A percentile compares a stretch with the other conserved stretches of the same genome.
Evolutionary conservation across 2,888 invertebrate genomes (phyloP).

Genomic region (Lathronympha strigana): DNA sequence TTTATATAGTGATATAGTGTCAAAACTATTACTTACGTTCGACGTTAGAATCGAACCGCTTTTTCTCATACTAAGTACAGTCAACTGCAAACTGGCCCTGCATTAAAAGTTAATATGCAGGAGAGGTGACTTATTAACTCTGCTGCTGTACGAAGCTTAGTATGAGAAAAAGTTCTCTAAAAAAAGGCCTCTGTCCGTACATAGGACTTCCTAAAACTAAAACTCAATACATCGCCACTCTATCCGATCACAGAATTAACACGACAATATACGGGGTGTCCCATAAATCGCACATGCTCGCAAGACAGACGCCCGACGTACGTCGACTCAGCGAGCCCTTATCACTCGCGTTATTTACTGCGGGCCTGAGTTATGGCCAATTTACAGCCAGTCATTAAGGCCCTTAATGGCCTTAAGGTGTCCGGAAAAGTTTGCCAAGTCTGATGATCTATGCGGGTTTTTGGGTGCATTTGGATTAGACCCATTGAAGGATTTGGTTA

Average conservation of each 20-base stretch:
- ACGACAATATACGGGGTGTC: slow-evolving; percentile 55
- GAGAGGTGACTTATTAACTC: too few relatives aligned
- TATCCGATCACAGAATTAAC: slow-evolving; percentile 36
- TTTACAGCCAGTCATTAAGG: slow-evolving; percentile 83
- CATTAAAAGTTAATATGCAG: too few relatives aligned
- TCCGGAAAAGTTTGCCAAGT: slow-evolving; percentile 78
- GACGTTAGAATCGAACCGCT: too few relatives aligned
- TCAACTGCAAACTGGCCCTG: too few relatives aligned
- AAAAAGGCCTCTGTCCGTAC: too few relatives aligned
- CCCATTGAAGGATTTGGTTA: slow-evolving; percentile 4
- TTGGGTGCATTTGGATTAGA: slow-evolving; percentile 47
- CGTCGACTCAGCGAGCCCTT: slow-evolving; percentile 81
- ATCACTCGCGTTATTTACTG: slow-evolving; percentile 81
- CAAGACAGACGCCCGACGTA: slow-evolving; percentile 77
- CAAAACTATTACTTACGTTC: too few relatives aligned
- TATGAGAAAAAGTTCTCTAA: too few relatives aligned
- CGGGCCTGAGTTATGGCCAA: slow-evolving; percentile 83
- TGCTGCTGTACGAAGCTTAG: too few relatives aligned
- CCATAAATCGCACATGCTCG: slow-evolving; percentile 77
- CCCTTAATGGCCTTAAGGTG: slow-evolving; percentile 81
- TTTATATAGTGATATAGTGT: too few relatives aligned
- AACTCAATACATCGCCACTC: slow-evolving; percentile 26
- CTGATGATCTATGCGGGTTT: slow-evolving; percentile 55
- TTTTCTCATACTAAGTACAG: too few relatives aligned
- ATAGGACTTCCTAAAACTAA: slow-evolving; percentile 6